phyloP scores from a whole-genome alignment of 2,888 invertebrate species.

The Heterodera filipjevi region DNA sequence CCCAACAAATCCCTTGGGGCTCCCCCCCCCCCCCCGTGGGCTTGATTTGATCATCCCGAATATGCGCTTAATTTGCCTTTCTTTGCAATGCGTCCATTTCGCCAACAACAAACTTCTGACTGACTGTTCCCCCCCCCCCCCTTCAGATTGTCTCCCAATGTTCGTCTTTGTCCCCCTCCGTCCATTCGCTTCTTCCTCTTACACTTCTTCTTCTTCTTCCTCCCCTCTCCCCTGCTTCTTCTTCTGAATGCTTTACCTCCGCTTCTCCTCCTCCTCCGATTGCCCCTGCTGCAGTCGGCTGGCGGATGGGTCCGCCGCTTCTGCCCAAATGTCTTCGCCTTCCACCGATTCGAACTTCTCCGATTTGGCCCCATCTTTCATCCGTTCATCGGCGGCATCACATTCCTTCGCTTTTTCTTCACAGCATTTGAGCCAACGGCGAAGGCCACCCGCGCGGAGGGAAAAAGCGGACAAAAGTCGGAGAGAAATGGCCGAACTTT shows the following conservation, averaged over 20 bases:
- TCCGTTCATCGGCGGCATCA: background rate
- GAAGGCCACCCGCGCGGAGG: background rate
- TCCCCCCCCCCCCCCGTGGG: background rate
- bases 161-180: background rate
- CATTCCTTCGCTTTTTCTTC: background rate
- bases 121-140: background rate
- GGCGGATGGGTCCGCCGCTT: background rate
- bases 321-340: background rate
- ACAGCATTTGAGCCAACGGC: background rate
- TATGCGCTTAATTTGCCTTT: constrained; percentile 1
- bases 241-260: background rate
- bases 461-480: background rate
- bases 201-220: background rate
- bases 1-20: background rate
- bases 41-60: constrained; percentile 10
- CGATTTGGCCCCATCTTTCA: background rate
- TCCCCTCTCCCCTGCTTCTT: background rate
- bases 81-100: background rate
- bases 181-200: background rate
- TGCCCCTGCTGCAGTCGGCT: constrained; percentile 9
- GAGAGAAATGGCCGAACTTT: background rate
- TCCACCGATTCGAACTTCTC: background rate
- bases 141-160: background rate
- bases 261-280: background rate
- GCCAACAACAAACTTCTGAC: background rate